Conservation (phyloP, 2,888 invertebrate species). For the Tachystola acroxantha region DNA sequence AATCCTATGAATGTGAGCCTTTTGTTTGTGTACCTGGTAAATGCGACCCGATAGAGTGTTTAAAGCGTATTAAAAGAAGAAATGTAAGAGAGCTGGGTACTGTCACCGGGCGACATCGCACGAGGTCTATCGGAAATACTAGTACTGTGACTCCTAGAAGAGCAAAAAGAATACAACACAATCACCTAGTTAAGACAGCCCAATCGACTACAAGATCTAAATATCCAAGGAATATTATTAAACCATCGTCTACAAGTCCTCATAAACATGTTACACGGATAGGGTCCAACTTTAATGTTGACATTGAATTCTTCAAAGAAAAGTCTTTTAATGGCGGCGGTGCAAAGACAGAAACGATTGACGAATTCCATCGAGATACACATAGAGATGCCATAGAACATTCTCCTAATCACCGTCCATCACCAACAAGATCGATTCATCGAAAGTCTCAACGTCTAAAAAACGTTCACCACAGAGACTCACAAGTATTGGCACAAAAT, state of each 20-base stretch:
- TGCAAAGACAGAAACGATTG: too few relatives aligned
- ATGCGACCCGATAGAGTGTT: slow-evolving; percentile 29
- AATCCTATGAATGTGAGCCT: slow-evolving; percentile 26
- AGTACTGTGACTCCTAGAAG: slow-evolving; percentile 6
- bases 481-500: background rate
- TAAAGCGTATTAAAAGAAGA: slow-evolving; percentile 15
- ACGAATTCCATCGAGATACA: too few relatives aligned
- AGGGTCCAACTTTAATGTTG: slow-evolving; percentile 22
- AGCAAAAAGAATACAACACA: background rate
- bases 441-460: slow-evolving; percentile 2
- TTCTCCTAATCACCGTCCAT: background rate
- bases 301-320: slow-evolving; percentile 20
- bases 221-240: background rate
- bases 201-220: background rate
- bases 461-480: background rate
- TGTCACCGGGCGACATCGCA: background rate
- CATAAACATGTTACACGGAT: slow-evolving; percentile 11
- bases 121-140: slow-evolving; percentile 2
- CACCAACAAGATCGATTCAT: background rate
- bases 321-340: too few relatives aligned
- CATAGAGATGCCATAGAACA: too few relatives aligned
- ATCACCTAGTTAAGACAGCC: background rate
- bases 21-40: slow-evolving; percentile 30
- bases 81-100: slow-evolving; percentile 1
- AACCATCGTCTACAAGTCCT: background rate